These are phyloP conservation scores for Drosophila oshimai DNA, from an alignment of 1,140 invertebrate genomes.

Conservation along the genomic window DNA sequence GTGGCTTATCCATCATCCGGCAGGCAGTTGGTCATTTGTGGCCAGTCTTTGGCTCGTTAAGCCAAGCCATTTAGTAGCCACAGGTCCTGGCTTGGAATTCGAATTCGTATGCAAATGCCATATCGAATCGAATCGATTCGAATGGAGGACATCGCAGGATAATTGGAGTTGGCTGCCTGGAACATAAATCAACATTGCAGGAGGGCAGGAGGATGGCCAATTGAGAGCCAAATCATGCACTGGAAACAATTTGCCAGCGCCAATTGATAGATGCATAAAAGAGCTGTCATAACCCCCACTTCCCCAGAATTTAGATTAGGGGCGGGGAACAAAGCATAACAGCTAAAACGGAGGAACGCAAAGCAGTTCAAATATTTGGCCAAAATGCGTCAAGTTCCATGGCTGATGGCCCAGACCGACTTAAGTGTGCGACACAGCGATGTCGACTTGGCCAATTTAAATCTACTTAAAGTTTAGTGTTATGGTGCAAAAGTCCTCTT, in stretches of 20 bases:
- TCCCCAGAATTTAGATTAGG: too few relatives aligned
- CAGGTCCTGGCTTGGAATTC: conserved; percentile 10
- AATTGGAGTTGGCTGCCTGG: conserved; percentile 62
- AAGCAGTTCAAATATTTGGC: conserved; percentile 70
- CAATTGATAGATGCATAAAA: conserved; percentile 58
- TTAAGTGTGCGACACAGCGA: conserved; percentile 27
- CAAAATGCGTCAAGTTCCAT: conserved; percentile 68
- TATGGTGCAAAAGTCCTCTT: too few relatives aligned
- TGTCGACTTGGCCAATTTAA: not conserved
- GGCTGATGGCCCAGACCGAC: conserved; percentile 3
- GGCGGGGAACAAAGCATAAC: conserved; percentile 6
- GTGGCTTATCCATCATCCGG: conserved; percentile 52
- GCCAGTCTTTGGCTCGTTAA: conserved; percentile 54
- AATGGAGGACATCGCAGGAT: conserved; percentile 34
- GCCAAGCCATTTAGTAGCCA: conserved; percentile 51
- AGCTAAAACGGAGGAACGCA: conserved; percentile 28
- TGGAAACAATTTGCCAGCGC: conserved; percentile 50
- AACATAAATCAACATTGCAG: conserved; percentile 67
- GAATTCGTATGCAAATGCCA: conserved; percentile 50
- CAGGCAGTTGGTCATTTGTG: conserved; percentile 44
- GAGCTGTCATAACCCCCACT: conserved; percentile 26
- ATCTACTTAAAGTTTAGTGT: too few relatives aligned
- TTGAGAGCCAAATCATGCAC: conserved; percentile 60
- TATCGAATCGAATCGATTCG: conserved; percentile 33
- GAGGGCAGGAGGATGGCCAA: conserved; percentile 31